Evolutionary conservation across 2,888 invertebrate genomes (phyloP).

Genomic region (Piscicola geometra): DNA sequence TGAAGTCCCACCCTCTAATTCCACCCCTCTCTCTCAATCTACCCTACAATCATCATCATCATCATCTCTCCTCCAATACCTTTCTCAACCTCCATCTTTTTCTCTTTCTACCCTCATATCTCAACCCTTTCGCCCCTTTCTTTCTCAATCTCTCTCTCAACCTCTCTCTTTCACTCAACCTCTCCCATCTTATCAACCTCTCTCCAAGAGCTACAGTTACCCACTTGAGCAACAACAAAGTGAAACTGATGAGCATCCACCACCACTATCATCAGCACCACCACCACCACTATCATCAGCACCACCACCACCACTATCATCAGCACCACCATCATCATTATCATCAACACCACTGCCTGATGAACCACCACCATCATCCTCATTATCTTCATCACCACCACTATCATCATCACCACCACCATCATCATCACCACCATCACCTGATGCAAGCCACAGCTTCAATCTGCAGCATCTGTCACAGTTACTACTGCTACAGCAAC

Average conservation of each 20-base stretch:
- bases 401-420: slow-evolving; percentile 9
- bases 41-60: not conserved
- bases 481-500: not conserved
- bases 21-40: not conserved
- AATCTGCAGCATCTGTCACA: not conserved
- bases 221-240: too few relatives aligned
- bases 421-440: not conserved
- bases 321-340: not conserved
- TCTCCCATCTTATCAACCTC: too few relatives aligned
- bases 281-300: too few relatives aligned
- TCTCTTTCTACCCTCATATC: too few relatives aligned
- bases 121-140: too few relatives aligned
- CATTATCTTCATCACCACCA: not conserved
- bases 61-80: not conserved
- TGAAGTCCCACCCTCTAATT: not conserved
- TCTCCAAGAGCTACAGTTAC: too few relatives aligned
- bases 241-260: too few relatives aligned
- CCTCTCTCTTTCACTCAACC: too few relatives aligned
- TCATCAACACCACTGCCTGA: slow-evolving; percentile 2
- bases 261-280: too few relatives aligned
- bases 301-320: not conserved
- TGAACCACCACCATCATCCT: not conserved
- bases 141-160: too few relatives aligned
- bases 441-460: not conserved
- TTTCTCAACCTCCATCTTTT: not conserved